Evolutionary conservation across 2,888 invertebrate species (phyloP).

Genomic region (Amphiduros pacificus): DNA sequence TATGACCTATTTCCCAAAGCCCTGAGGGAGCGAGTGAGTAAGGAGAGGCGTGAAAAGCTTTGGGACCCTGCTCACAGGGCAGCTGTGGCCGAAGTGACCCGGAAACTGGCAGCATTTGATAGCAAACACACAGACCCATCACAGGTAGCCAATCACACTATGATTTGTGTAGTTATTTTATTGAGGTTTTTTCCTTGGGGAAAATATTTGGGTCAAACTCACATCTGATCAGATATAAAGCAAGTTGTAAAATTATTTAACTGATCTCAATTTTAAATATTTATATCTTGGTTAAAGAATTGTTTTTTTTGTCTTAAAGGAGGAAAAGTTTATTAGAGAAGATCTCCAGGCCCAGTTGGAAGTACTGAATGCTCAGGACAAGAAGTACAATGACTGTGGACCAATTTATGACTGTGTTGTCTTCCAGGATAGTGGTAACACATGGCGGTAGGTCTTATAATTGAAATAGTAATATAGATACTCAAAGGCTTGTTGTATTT

Average conservation of each 20-base stretch:
- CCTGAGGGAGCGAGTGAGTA: constrained; percentile 76
- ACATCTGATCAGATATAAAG: too few relatives aligned
- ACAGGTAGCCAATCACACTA: too few relatives aligned
- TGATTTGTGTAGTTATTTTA: too few relatives aligned
- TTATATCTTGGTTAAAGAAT: too few relatives aligned
- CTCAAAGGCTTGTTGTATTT: background rate
- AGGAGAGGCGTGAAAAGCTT: constrained; percentile 75
- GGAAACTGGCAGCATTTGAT: constrained; percentile 74
- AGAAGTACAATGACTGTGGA: constrained; percentile 84
- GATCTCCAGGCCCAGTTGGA: constrained; percentile 87
- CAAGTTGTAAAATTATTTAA: too few relatives aligned
- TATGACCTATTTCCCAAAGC: constrained; percentile 85
- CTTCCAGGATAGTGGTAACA: constrained; percentile 85
- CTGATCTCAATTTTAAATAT: too few relatives aligned
- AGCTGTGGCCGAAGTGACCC: constrained; percentile 76
- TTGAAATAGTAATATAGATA: background rate
- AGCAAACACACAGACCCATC: constrained; percentile 61
- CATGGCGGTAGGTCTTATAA: constrained; percentile 71
- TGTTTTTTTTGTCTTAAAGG: too few relatives aligned
- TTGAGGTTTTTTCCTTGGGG: background rate
- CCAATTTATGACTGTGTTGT: constrained; percentile 91
- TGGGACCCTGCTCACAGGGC: constrained; percentile 86
- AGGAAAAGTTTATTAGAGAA: constrained; percentile 83
- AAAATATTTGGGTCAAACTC: background rate
- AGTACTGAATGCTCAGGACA: constrained; percentile 78